A percentile compares a stretch with the other conserved stretches of the same genome.
These are phyloP conservation scores for Dastarcus helophoroides DNA, from an alignment of 2,888 invertebrate species.

Conservation along the genomic window DNA sequence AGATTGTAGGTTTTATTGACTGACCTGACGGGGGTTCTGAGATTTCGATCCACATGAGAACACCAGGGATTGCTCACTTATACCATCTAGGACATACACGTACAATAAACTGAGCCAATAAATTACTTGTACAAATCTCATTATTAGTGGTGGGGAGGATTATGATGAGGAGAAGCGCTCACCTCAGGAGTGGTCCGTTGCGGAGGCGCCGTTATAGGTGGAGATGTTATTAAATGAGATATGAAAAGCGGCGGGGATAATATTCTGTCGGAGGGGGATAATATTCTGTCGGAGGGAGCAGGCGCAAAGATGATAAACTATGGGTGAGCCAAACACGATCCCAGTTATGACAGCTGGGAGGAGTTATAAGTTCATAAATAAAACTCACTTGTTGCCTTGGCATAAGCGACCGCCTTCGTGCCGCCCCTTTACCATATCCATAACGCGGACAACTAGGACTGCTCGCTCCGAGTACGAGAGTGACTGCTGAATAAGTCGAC, in stretches of 20 bases:
- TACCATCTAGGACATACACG: too few relatives aligned
- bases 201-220: slow-evolving; percentile 28
- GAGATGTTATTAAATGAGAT: slow-evolving; percentile 42
- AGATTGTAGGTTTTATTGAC: too few relatives aligned
- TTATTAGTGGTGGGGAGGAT: too few relatives aligned
- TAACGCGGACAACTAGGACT: slow-evolving; percentile 22
- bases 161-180: slow-evolving; percentile 10
- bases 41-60: too few relatives aligned
- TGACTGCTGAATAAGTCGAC: slow-evolving; percentile 2
- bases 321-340: slow-evolving; percentile 49
- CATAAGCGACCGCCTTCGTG: slow-evolving; percentile 37
- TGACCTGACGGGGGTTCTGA: too few relatives aligned
- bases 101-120: too few relatives aligned
- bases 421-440: slow-evolving; percentile 36
- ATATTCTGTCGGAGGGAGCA: slow-evolving; percentile 28
- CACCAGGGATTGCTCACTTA: too few relatives aligned
- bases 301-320: slow-evolving; percentile 37
- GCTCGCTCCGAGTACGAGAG: slow-evolving; percentile 9
- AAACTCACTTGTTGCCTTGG: slow-evolving; percentile 52
- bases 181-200: slow-evolving; percentile 10
- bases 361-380: slow-evolving; percentile 56
- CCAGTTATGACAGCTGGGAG: slow-evolving; percentile 61
- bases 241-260: slow-evolving; percentile 31
- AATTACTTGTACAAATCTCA: too few relatives aligned
- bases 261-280: slow-evolving; percentile 25